Evolutionary conservation across 2,113 vertebrate genomes (phyloP), one percentile per base, ranked within the genome.

Genomic region (Leiothrix lutea): DNA sequence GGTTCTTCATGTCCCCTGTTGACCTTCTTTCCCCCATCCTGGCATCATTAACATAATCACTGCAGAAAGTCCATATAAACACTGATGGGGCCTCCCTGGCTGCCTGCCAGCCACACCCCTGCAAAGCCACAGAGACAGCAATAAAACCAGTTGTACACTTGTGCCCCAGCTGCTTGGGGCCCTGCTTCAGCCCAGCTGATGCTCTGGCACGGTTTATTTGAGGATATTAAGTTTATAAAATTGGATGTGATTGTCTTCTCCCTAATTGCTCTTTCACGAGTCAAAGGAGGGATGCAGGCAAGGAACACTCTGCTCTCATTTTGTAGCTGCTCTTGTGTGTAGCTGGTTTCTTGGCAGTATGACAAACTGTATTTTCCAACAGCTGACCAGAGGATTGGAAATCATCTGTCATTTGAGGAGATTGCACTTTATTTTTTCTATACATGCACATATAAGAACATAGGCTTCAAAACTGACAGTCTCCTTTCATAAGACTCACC

Each of bases 161-260:
- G 18, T 77, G 78, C 42, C 92, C 71, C 89, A 96, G 92, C 91
- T 95, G 84, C 95, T 86, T n/a, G 53, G 81, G 90, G 94, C 93
- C 48, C 66, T 78, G 71, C 35, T 94, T 95, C 90, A 96, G 67
- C 81, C 57, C 95, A 96, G 93, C 94, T 96, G 94, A 96, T 91
- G 81, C 64, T 94, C 81, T 88, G 81, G 70, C 92, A 61, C 54
- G 56, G 57, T 89, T 84, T 85, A 26, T 77, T 88, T 81, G 67
- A 86, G 87, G 74, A 82, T 88, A 94, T 95, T 95, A 91, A 70
- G 65, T 92, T 90, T 77, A 86, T 67, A 65, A 90, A 80, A 83
- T 61, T 77, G 78, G 62, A 94, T 67, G 73, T 62, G 60, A 21
- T 90, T 83, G 79, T 47, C 53, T 92, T 94, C 42, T 93, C 89